These are phyloP conservation scores for Tursiops truncatus DNA, from an alignment of 2,113 vertebrate genomes.

Conservation along the genomic window DNA sequence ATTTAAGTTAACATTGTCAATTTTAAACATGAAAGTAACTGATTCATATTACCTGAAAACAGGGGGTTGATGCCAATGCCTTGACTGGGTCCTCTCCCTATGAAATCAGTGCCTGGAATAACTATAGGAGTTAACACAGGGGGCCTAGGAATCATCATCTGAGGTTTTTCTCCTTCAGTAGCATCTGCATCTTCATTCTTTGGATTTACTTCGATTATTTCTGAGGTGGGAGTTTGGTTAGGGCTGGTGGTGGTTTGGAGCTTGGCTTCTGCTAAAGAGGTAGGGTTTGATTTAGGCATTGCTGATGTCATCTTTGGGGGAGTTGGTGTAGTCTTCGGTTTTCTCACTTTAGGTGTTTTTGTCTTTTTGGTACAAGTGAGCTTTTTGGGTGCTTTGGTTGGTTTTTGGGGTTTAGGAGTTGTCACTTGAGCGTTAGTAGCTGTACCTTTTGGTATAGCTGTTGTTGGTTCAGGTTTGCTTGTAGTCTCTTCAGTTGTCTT, in stretches of 20 bases:
- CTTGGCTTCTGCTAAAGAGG: background rate
- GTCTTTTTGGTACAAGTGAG: conserved; percentile 60
- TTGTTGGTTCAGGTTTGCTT: background rate
- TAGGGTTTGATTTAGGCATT: background rate
- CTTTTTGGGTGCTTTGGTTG: conserved; percentile 64
- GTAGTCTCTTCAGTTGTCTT: background rate
- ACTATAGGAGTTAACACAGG: conserved; percentile 26
- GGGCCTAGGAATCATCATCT: background rate
- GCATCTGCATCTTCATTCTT: conserved; percentile 3
- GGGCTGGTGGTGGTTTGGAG: conserved; percentile 22
- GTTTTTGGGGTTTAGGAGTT: conserved; percentile 56
- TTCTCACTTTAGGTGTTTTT: conserved; percentile 51
- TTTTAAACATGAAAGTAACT: background rate
- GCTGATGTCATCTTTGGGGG: background rate
- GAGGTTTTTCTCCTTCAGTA: conserved; percentile 12
- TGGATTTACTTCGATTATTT: conserved; percentile 39
- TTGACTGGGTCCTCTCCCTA: background rate
- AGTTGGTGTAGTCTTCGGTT: conserved; percentile 59
- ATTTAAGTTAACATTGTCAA: background rate
- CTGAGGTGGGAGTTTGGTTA: conserved; percentile 8
- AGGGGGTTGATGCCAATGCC: background rate
- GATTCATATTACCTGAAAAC: conserved; percentile 60
- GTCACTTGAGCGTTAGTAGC: conserved; percentile 31
- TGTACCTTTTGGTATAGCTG: background rate
- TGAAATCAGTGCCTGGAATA: conserved; percentile 31